Base-by-base conservation (phyloP, 2,797 vertebrate genomes). In the Hydrophis major region DNA sequence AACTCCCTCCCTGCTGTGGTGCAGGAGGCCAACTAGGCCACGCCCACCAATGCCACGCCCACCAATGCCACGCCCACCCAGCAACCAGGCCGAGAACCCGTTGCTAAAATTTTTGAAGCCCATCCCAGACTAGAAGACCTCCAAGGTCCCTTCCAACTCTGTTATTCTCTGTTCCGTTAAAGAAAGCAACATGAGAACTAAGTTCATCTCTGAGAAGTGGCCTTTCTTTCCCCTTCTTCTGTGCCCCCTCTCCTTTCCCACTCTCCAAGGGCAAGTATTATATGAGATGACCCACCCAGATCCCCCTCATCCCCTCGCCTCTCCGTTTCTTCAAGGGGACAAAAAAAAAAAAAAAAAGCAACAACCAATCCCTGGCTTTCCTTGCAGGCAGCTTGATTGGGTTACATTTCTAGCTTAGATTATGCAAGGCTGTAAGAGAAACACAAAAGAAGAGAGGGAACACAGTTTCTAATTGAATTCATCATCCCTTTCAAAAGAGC, bases 391-490 rank as follows among this genome's bases (percentile, higher is more conserved):
- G 66, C 32, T 94, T 78, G 0, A 94, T 94, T 94, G 93, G 47
- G 87, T 91, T 89, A 94, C 42, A 86, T 93, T 95, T 92, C 89
- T 63, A 91, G 90, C 69, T 94, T 91, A 93, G 95, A 92, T 95
- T 95, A 95, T 95, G 91, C 94, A 97, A 95, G 96, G 93, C 93
- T 95, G 93, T 4, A 1, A 96, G 94, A 96, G 6, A 56, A 94
- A 93, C 93, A 93, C 53, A 95, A 92, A 83, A 92, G 92, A 86
- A 93, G 92, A 74, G 93, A 96, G 94, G 94, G 89, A 96, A 95
- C 93, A 95, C 93, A 90, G 92, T 63, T 87, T 92, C 96, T 96
- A 96, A 96, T 89, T 94, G 94, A 97, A 96, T 95, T 96, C 91
- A 88, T 25, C 3, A 96, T 94, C 95, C 94, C 92, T 95, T 97